Evolutionary conservation across 2,113 vertebrate species (phyloP), one percentile per base, ranked within the genome.

Genomic region (Bucco capensis): DNA sequence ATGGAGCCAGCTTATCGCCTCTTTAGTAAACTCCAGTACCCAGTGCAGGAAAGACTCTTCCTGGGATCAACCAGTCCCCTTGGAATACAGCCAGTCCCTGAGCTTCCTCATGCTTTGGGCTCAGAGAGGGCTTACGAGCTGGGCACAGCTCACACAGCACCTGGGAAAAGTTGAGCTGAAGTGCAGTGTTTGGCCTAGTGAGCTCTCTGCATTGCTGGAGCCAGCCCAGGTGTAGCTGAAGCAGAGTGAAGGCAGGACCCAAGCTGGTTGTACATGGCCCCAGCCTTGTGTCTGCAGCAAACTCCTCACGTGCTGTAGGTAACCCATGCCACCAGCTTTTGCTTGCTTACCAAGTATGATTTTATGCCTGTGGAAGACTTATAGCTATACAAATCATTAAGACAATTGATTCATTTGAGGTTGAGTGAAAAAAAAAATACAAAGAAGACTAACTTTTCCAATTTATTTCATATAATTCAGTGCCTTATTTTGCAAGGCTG

Each of bases 241-340:
- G 62, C 33, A 80, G 30, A 69, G 53, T 0, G 11, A 65, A 93
- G 64, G 33, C 13, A 19, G 6, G 19, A 49, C 38, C 7, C 23
- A 74, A 77, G n/a, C 23, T 77, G 56, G 35, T 2, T 30, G n/a
- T 19, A 46, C 0, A 0, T 9, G 18, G 16, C 47, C 30, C 21
- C 56, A 67, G 46, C n/a, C 42, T 64, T 7, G 17, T 10, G 12
- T 7, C 62, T 35, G 12, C 46, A 56, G 61, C 1, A 4, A 60
- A 19, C 37, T 64, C 12, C 8, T 21, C 19, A 5, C 44, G 40
- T 69, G 12, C 40, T 72, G 33, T 30, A 56, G 23, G 40, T 56
- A 56, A 79, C n/a, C 17, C 0, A 1, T 8, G 51, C 28, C 62
- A 53, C 3, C 10, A 85, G 14, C 16, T 27, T 89, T 44, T 60